Evolutionary conservation across 2,888 invertebrate species (phyloP), one percentile per base, ranked within the genome.

Genomic region (Apamea epomidion): DNA sequence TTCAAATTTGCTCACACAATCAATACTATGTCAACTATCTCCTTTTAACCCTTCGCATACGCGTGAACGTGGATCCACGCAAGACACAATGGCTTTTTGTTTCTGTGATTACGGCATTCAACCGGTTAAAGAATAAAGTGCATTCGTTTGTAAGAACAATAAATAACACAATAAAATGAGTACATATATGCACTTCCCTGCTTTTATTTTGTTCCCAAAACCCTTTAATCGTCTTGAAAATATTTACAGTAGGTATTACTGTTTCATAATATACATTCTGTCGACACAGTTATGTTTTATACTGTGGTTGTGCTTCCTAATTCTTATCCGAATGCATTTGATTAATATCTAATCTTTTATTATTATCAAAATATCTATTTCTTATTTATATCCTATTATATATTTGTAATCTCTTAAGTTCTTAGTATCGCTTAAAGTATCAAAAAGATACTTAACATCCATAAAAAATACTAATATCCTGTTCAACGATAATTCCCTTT

Each of bases 141-240:
- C 67, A 51, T 32, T 32, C 1, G 1, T 25, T 77, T 71, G 42
- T 78, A 45, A 54, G 32, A 32, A 45, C 21, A 74, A 16, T 42
- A 42, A 74, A 16, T 42, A 42, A 74, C 48, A 60, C n/a, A 69
- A 82, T 82, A 54, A 82, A 82, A 29, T 25, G 1, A 74, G 6
- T 25, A 37, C 5, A 21, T 1, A 14, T 8, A 25, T 14, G 18
- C 21, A 58, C 32, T 42, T 32, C 32, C 32, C 32, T 67, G 4
- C 7, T 75, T 82, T 69, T 76, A 68, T 62, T 54, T 76, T 54
- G 4, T 54, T 29, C 32, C 32, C 6, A 32, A 68, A 67, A 25
- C 48, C n/a, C 16, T 7, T 0, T 10, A 48, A 7, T 12, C 1
- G 1, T 42, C 12, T 21, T 62, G 7, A 37, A 37, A 25, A 58